These are phyloP conservation scores for Notodonta ziczac DNA, from an alignment of 2,888 invertebrate species.

Conservation along the genomic window DNA sequence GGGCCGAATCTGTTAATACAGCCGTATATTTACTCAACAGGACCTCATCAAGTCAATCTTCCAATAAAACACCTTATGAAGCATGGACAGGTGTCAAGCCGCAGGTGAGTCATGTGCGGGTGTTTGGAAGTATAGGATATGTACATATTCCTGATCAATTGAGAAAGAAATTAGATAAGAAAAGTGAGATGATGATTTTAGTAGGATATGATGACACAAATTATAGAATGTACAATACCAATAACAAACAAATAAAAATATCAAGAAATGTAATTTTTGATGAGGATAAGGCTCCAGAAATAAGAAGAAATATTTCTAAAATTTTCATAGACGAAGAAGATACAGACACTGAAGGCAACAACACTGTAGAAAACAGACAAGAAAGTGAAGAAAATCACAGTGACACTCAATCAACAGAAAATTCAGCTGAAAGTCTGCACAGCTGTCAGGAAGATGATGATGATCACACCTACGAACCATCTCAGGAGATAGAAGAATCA, in stretches of 20 bases:
- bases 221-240: slow-evolving; percentile 41
- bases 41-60: slow-evolving; percentile 39
- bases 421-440: no score
- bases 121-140: slow-evolving; percentile 44
- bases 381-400: no score
- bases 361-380: no score
- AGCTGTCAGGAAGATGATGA: slow-evolving; percentile 23
- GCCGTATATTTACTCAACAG: slow-evolving; percentile 52
- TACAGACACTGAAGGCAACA: no score
- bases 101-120: slow-evolving; percentile 22
- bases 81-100: slow-evolving; percentile 41
- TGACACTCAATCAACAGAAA: no score
- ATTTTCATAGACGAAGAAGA: no score
- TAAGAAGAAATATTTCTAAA: no score
- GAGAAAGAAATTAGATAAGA: slow-evolving; percentile 36
- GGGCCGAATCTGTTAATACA: slow-evolving; percentile 58
- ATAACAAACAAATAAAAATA: slow-evolving; percentile 25
- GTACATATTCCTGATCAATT: slow-evolving; percentile 47
- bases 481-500: slow-evolving; percentile 27
- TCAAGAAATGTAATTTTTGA: slow-evolving; percentile 40
- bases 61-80: slow-evolving; percentile 40
- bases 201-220: slow-evolving; percentile 47
- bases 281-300: slow-evolving; percentile 14
- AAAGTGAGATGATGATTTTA: slow-evolving; percentile 36
- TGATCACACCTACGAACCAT: slow-evolving; percentile 31